Evolutionary conservation across 92 coral and sea anemone species (phyloP), one percentile per base, ranked within the genome.

Genomic region (Plumapathes pennacea): DNA sequence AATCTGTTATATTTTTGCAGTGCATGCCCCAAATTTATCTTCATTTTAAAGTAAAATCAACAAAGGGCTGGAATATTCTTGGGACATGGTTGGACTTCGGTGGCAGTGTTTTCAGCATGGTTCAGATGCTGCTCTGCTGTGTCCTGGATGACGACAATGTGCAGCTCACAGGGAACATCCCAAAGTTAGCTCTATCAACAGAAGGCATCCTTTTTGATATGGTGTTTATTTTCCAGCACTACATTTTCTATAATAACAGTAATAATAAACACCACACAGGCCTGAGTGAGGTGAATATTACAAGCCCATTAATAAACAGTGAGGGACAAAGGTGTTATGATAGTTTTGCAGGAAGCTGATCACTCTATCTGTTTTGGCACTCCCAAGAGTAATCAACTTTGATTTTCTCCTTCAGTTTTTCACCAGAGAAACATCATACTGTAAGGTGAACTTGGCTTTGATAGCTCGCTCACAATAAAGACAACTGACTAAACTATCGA

Each of bases 1-100:
- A 34, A 34, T 34, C n/a, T 0, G 46, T 46, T 26, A n/a, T 11
- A 17, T 19, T 50, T 10, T 29, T 44, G 19, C 44, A 62, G 69
- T 44, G 28, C 38, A 14, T 62, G 10, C 69, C 69, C n/a, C 69
- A 62, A 46, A 32, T 62, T 31, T 62, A 62, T 40, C 55, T 62
- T 4, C 25, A 62, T 46, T 44, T 20, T 11, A 62, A 62, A 31
- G 31, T 54, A 15, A 62, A 62, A 41, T 62, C 69, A 0, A 62
- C 69, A 46, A 56, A 62, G 15, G 69, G 69, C 1, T 62, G 38
- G 38, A 44, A 45, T 17, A 62, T 62, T 2, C 14, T 2, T 7
- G 69, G 38, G 12, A 22, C 46, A 10, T 62, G 69, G 69, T 4
- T 44, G 6, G 69, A 62, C 24, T 62, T 62, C 23, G 19, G 18